Percentiles rank a stretch among this genome's conserved stretches.
Evolutionary conservation across 2,888 invertebrate species (phyloP).

Genomic region (Cheilosia vernalis): DNA sequence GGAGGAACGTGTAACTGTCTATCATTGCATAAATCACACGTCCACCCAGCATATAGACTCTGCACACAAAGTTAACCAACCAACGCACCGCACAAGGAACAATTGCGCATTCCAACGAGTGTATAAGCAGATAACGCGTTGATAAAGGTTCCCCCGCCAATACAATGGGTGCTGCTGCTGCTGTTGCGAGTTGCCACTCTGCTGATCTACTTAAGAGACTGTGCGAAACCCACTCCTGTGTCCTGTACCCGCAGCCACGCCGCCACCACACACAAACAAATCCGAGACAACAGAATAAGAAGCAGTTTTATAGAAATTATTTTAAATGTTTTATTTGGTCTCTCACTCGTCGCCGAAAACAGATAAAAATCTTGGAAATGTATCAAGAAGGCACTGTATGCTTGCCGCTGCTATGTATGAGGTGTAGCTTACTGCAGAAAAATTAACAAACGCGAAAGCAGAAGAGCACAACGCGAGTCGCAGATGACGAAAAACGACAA

Average conservation of each 20-base stretch:
- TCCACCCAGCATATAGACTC: slow-evolving; percentile 2
- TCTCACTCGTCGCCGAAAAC: slow-evolving; percentile 64
- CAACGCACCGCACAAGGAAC: slow-evolving; percentile 33
- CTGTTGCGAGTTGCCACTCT: slow-evolving; percentile 35
- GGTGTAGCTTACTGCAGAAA: slow-evolving; percentile 40
- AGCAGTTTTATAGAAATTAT: slow-evolving; percentile 55
- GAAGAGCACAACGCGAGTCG: slow-evolving; percentile 2
- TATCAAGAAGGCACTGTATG: slow-evolving; percentile 28
- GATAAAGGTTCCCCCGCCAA: slow-evolving; percentile 19
- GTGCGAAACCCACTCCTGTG: slow-evolving; percentile 3
- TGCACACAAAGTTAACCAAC: background rate
- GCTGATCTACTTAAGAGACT: slow-evolving; percentile 53
- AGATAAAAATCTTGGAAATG: slow-evolving; percentile 60
- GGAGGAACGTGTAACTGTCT: background rate
- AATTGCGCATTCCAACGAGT: slow-evolving; percentile 45
- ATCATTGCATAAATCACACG: slow-evolving; percentile 27
- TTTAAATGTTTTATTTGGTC: slow-evolving; percentile 66
- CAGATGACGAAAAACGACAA: slow-evolving; percentile 49
- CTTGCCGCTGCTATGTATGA: slow-evolving; percentile 22
- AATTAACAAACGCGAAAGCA: slow-evolving; percentile 57
- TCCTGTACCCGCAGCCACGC: background rate
- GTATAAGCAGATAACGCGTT: slow-evolving; percentile 14
- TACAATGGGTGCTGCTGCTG: slow-evolving; percentile 28
- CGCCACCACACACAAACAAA: slow-evolving; percentile 1
- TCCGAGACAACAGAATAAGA: slow-evolving; percentile 25